These are phyloP conservation scores for Ageneiosus marmoratus DNA, from an alignment of 2,113 vertebrate genomes.

Conservation along the genomic window DNA sequence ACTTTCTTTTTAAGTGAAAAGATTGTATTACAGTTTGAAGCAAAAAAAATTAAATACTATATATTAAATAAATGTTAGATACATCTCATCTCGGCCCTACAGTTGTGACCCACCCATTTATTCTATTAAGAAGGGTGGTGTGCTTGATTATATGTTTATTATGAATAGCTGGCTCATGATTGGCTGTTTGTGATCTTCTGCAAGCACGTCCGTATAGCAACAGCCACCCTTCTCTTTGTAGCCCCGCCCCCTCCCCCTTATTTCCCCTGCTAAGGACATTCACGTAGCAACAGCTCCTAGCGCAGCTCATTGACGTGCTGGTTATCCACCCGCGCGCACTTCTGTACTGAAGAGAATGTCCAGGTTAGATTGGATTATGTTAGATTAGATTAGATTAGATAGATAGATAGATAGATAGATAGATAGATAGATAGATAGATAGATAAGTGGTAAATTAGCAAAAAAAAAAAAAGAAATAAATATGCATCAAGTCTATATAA, in stretches of 20 bases:
- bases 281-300: slow-evolving; percentile 38
- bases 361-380: neutral
- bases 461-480: neutral
- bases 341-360: neutral
- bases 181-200: slow-evolving; percentile 64
- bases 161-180: slow-evolving; percentile 70
- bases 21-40: neutral
- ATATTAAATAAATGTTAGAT: neutral
- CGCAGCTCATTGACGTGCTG: neutral
- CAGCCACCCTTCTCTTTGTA: slow-evolving; percentile 52
- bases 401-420: too few species aligned
- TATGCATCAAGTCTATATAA: neutral
- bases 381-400: neutral
- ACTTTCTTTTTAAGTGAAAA: neutral
- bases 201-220: slow-evolving; percentile 78
- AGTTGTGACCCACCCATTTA: slow-evolving; percentile 49
- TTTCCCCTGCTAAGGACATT: slow-evolving; percentile 19
- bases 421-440: too few species aligned
- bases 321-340: neutral
- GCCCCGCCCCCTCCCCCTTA: slow-evolving; percentile 54
- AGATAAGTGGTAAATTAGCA: neutral
- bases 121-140: slow-evolving; percentile 67
- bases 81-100: slow-evolving; percentile 41
- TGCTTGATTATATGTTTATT: slow-evolving; percentile 70
- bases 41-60: too few species aligned